Evolutionary conservation across 2,797 vertebrate genomes (phyloP).

Genomic region (Aphelocoma californica): DNA sequence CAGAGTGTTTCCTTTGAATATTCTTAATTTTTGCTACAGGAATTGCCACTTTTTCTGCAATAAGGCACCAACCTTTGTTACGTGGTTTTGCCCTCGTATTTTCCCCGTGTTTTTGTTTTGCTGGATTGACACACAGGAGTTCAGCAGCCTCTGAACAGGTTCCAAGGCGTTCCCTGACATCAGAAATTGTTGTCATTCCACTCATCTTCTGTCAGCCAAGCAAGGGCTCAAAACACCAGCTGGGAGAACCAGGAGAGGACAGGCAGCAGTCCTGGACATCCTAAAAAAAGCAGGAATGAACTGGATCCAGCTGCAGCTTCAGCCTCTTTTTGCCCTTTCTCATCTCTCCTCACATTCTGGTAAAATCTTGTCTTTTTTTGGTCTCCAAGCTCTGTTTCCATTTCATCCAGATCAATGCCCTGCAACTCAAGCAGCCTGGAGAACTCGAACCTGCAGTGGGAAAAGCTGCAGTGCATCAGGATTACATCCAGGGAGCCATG

Average conservation of each 20-base stretch:
- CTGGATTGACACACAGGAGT: not conserved
- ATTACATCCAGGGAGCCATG: not conserved
- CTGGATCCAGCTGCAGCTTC: not conserved
- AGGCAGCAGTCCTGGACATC: not conserved
- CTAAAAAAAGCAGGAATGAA: not conserved
- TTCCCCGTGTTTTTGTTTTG: rapidly evolving
- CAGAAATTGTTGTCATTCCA: not conserved
- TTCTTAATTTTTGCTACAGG: not conserved
- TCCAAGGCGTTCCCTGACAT: not conserved
- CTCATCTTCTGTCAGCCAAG: not conserved
- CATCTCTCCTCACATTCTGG: not conserved
- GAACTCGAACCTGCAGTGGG: not conserved
- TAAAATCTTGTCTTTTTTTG: not conserved
- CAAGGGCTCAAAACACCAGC: not conserved
- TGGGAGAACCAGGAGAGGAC: not conserved
- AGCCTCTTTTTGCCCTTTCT: not conserved
- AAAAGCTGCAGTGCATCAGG: conserved; percentile 23
- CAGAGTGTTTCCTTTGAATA: not conserved
- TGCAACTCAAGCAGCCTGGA: not conserved
- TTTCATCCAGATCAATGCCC: not conserved
- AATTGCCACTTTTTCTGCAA: not conserved
- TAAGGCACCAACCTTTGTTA: not conserved
- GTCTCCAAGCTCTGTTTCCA: not conserved
- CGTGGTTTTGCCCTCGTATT: not conserved
- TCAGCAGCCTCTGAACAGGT: not conserved